Evolutionary conservation across 1,140 invertebrate genomes (phyloP).

Genomic region (Drosophila nigrodunni): DNA sequence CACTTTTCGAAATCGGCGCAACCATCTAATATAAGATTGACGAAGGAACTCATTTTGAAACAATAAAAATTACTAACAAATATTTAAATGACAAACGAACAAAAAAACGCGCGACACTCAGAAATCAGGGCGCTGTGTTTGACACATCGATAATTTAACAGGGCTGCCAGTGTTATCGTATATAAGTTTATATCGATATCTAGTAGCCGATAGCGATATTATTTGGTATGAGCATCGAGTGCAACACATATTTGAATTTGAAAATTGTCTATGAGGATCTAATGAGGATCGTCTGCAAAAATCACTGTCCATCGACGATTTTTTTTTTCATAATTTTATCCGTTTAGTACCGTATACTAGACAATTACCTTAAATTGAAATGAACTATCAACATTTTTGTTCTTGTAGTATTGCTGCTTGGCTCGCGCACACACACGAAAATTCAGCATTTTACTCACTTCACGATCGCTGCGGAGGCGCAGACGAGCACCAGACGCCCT

Average conservation of each 20-base stretch:
- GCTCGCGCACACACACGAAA: constrained; percentile 89
- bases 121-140: neutral
- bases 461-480: constrained; percentile 89
- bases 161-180: neutral
- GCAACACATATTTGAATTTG: constrained; percentile 29
- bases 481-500: constrained; percentile 85
- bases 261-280: too few species aligned
- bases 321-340: too few species aligned
- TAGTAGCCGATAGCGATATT: constrained; percentile 12
- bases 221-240: constrained; percentile 3
- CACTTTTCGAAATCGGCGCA: constrained; percentile 60
- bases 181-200: neutral
- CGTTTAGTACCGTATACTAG: too few species aligned
- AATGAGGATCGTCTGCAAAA: too few species aligned
- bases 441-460: constrained; percentile 93
- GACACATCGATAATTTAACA: constrained; percentile 3
- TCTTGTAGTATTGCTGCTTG: constrained; percentile 89
- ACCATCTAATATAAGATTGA: constrained; percentile 27
- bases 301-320: too few species aligned
- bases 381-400: neutral
- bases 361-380: constrained; percentile 11
- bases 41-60: constrained; percentile 40
- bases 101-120: constrained; percentile 42
- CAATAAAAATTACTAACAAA: neutral
- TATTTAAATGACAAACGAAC: constrained; percentile 25